Conservation (phyloP, 92 coral and sea anemone species). For the Virgularia gustaviana region DNA sequence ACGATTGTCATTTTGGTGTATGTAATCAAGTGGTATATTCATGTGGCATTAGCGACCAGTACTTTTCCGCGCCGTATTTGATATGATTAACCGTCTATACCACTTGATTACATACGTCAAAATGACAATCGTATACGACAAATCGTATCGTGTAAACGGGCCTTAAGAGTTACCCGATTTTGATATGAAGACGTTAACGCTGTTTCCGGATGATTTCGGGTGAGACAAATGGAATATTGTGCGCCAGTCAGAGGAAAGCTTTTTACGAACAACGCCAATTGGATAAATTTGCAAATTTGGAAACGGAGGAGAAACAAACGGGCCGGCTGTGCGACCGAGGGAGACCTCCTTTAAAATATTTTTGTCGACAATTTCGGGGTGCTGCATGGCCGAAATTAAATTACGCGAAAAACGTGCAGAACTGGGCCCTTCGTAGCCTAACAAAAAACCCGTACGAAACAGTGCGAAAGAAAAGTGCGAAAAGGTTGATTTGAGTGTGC, state of each 20-base stretch:
- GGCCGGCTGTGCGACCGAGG: constrained; percentile 7
- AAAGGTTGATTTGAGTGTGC: background rate
- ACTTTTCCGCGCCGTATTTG: no score
- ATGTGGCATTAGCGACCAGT: no score
- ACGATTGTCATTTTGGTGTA: no score
- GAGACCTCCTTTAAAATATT: background rate
- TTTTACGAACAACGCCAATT: constrained; percentile 1
- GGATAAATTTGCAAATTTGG: background rate
- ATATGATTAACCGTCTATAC: no score
- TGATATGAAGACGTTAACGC: constrained; percentile 1
- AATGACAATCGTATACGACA: no score
- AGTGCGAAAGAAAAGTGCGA: background rate
- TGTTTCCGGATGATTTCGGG: background rate
- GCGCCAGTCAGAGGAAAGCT: background rate
- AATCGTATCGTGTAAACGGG: no score
- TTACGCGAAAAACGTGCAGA: background rate
- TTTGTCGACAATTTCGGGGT: background rate
- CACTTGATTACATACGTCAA: no score
- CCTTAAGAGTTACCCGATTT: background rate
- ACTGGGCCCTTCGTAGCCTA: background rate
- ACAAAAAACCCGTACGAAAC: background rate
- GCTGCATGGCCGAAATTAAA: background rate
- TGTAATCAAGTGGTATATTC: no score
- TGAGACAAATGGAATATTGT: background rate
- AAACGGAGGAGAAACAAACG: background rate